Evolutionary conservation across 2,797 vertebrate species (phyloP).

Genomic region (Typhlichthys subterraneus): DNA sequence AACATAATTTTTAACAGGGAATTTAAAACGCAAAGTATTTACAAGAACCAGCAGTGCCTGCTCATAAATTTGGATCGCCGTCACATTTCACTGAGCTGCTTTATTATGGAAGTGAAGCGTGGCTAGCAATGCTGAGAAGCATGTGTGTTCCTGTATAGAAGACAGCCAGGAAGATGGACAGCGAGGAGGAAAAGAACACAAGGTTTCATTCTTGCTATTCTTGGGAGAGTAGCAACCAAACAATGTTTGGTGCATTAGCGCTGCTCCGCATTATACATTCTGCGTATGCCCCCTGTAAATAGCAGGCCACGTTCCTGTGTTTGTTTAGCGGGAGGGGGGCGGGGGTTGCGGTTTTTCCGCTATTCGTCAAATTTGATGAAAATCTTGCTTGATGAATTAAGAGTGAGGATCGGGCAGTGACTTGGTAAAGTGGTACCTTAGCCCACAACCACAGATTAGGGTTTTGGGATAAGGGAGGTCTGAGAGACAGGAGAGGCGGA

Average conservation of each 20-base stretch:
- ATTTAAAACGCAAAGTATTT: constrained; percentile 32
- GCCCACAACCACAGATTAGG: constrained; percentile 24
- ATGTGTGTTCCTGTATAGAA: constrained; percentile 8
- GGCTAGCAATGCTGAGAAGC: constrained; percentile 49
- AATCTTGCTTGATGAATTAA: constrained; percentile 43
- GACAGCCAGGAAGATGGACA: too few relatives aligned
- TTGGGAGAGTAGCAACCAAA: too few relatives aligned
- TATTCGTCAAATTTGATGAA: constrained; percentile 36
- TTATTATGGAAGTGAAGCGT: constrained; percentile 53
- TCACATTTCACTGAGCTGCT: constrained; percentile 57
- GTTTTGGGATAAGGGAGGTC: constrained; percentile 7
- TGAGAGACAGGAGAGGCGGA: background rate
- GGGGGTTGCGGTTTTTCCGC: constrained; percentile 4
- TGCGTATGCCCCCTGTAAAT: background rate
- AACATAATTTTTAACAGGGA: background rate
- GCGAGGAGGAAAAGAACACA: background rate
- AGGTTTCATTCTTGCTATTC: too few relatives aligned
- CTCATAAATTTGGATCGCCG: constrained; percentile 40
- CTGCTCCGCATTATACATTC: background rate
- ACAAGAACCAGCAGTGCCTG: constrained; percentile 43
- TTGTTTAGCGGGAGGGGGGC: constrained; percentile 19
- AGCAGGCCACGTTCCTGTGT: background rate
- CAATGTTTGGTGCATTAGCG: too few relatives aligned
- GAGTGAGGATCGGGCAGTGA: constrained; percentile 19
- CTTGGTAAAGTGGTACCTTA: constrained; percentile 34